Percentiles rank a stretch among this genome's conserved stretches.
phyloP scores from a whole-genome alignment of 64 coral and sea anemone species.

The Actinia equina region DNA sequence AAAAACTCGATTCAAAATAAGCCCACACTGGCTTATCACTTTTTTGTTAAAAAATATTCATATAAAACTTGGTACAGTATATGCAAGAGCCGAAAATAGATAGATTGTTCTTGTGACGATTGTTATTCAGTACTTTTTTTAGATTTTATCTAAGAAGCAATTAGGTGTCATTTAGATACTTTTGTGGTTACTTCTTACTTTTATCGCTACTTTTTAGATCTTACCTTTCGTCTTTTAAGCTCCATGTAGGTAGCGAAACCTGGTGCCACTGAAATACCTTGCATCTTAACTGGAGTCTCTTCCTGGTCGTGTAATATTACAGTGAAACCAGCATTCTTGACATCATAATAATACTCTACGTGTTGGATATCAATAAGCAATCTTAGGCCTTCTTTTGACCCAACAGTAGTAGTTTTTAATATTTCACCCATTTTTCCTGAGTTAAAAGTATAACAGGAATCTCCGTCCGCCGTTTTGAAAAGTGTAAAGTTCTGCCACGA shows the following conservation, averaged over 20 bases:
- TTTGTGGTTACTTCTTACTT: background rate
- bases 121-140: too few relatives aligned
- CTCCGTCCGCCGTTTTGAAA: constrained; percentile 69
- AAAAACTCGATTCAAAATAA: background rate
- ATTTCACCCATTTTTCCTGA: constrained; percentile 46
- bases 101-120: too few relatives aligned
- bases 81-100: too few relatives aligned
- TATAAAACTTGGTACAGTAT: too few relatives aligned
- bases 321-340: constrained; percentile 70
- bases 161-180: background rate
- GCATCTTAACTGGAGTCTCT: constrained; percentile 81
- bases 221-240: constrained; percentile 66
- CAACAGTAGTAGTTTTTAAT: constrained; percentile 39
- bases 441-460: constrained; percentile 83
- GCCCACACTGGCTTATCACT: too few relatives aligned
- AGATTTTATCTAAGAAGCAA: too few relatives aligned
- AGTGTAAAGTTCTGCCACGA: constrained; percentile 50
- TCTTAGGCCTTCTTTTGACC: constrained; percentile 57
- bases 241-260: constrained; percentile 90
- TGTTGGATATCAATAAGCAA: constrained; percentile 76
- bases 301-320: constrained; percentile 85
- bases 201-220: background rate
- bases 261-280: constrained; percentile 67
- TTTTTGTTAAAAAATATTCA: too few relatives aligned
- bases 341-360: constrained; percentile 74